Conservation (phyloP, 1,140 invertebrate species). For the Apocrypta bakeri region DNA sequence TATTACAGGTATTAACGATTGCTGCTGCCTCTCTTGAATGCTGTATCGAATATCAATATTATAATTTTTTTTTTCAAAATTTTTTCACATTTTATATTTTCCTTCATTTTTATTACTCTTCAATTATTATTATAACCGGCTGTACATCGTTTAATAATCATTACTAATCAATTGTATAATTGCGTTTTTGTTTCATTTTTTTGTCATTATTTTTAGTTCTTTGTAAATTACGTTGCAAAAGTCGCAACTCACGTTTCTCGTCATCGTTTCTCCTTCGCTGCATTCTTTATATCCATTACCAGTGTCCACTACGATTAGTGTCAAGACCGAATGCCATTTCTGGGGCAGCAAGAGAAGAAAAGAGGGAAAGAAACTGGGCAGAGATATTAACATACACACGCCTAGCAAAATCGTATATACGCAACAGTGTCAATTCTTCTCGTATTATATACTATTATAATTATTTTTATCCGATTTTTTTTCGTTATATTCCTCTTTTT, state of each 20-base stretch:
- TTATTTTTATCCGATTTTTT: conserved; percentile 6
- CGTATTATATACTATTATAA: not conserved
- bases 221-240: conserved; percentile 67
- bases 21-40: conserved; percentile 47
- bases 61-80: conserved; percentile 32
- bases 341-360: conserved; percentile 1
- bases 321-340: conserved; percentile 27
- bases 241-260: conserved; percentile 55
- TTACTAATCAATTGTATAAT: not conserved
- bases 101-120: not conserved
- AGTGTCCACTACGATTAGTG: conserved; percentile 41
- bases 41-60: conserved; percentile 35
- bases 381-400: conserved; percentile 47
- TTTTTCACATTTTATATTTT: conserved; percentile 11
- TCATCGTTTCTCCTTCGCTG: not conserved
- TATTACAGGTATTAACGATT: conserved; percentile 42
- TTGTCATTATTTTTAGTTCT: conserved; percentile 46
- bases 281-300: conserved; percentile 39
- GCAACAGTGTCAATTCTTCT: conserved; percentile 19
- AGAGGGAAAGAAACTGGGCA: not conserved
- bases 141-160: conserved; percentile 42
- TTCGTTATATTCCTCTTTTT: conserved; percentile 43
- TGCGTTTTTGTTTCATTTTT: conserved; percentile 39
- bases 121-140: conserved; percentile 37
- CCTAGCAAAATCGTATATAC: conserved; percentile 68